Evolutionary conservation across 1,140 invertebrate genomes (phyloP).

Genomic region (Parapsyche elsis): DNA sequence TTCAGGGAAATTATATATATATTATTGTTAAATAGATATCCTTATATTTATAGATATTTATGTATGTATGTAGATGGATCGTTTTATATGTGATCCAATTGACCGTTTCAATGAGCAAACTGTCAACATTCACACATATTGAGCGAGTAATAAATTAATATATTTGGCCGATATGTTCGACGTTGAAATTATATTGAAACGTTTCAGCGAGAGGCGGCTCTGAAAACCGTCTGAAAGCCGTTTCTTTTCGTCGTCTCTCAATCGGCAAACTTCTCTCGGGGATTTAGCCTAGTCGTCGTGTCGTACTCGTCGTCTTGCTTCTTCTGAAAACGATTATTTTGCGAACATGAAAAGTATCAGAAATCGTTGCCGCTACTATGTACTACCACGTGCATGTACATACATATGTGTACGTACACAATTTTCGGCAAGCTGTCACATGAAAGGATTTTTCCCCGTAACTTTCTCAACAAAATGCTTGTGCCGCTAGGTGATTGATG

Average conservation of each 20-base stretch:
- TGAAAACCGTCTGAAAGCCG: slow-evolving; percentile 24
- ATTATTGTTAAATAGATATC: too few species aligned
- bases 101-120: too few species aligned
- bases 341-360: background rate
- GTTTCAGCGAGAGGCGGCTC: too few species aligned
- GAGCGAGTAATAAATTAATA: too few species aligned
- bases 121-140: too few species aligned
- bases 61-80: too few species aligned
- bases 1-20: too few species aligned
- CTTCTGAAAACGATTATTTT: slow-evolving; percentile 7
- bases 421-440: slow-evolving; percentile 17
- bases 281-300: background rate
- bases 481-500: background rate
- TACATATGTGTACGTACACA: background rate
- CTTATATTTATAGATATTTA: too few species aligned
- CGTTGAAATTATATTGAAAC: too few species aligned
- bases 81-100: too few species aligned
- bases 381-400: background rate
- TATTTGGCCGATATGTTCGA: too few species aligned
- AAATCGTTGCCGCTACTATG: background rate
- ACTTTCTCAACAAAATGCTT: slow-evolving; percentile 15
- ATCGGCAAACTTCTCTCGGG: background rate
- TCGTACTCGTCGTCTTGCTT: background rate
- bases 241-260: slow-evolving; percentile 25
- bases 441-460: slow-evolving; percentile 15